Base-by-base conservation (phyloP, 2,888 invertebrate species). In the Xestia c-nigrum region DNA sequence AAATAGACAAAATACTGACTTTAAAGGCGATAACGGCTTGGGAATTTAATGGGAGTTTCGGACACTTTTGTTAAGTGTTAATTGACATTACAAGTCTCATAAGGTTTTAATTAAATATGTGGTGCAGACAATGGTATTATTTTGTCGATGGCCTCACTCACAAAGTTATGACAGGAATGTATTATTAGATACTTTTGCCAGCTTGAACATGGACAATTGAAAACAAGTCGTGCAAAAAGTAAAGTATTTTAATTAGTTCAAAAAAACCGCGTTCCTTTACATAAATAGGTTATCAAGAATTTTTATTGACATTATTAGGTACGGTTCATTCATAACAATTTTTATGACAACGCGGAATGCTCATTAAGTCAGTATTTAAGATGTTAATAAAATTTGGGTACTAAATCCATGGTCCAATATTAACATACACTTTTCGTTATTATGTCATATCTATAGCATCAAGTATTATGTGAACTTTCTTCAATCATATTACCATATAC, bases 41-140 rank as follows among this genome's bases (percentile, higher is more conserved):
- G 67, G 87, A 86, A 86, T 82, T 72, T 73, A 77, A 87, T 87
- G 78, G 77, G 83, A 81, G 67, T 81, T 71, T 86, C 76, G 59
- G 21, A 64, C 43, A 73, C 77, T 73, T 80, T 82, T 85, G 80
- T 84, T 31, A 7, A 73, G 47, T 76, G 81, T 76, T 63, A 50
- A 65, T 76, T 80, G 21, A 76, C 59, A 52, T 80, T 69, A 47
- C 21, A 43, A 40, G 46, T 73, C n/a, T 72, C 50, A 19, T 59
- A 46, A 72, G 50, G 24, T 55, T 21, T 50, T 67, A 80, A 67
- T 68, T 74, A 64, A 68, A 64, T 57, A 67, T 40, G 64, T 63
- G 67, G 74, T 52, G 50, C 57, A 43, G 47, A 67, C 79, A 79
- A 79, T 74, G 67, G 31, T 16, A 79, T 80, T 67, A 46, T 47